Percentiles rank a stretch among this genome's conserved stretches.
Conservation (phyloP, 2,113 vertebrate genomes). For the Microcebus lehilahytsara region DNA sequence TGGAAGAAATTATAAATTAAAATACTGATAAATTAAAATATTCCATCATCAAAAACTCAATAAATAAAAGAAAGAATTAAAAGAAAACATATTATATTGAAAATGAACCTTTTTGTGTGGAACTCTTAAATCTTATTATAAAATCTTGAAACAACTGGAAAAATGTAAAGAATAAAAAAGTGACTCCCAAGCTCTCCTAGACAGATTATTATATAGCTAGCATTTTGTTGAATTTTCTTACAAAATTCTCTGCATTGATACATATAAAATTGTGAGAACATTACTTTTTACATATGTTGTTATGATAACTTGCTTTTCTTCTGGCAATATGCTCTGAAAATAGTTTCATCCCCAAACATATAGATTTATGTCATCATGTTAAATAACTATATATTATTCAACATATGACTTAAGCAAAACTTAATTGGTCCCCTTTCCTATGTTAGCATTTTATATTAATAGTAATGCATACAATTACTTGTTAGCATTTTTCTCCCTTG, state of each 20-base stretch:
- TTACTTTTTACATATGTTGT: neutral
- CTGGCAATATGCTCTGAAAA: neutral
- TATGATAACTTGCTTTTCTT: neutral
- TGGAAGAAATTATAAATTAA: neutral
- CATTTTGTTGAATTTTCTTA: neutral
- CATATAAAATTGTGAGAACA: neutral
- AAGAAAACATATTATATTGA: neutral
- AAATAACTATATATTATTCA: neutral
- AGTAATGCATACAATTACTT: neutral
- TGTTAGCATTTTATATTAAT: neutral
- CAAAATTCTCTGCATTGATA: neutral
- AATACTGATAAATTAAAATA: neutral
- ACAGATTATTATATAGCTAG: neutral
- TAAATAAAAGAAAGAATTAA: neutral
- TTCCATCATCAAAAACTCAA: neutral
- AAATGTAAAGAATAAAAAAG: neutral
- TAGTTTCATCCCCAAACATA: neutral
- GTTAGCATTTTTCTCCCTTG: neutral
- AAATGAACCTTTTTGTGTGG: neutral
- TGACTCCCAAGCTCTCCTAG: neutral
- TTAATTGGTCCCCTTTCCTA: neutral
- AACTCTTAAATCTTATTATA: neutral
- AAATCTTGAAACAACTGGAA: slow-evolving; percentile 14
- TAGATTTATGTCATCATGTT: neutral
- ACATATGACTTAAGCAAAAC: neutral